phyloP scores from a whole-genome alignment of 2,888 invertebrate genomes.

The Nomada lathburiana region DNA sequence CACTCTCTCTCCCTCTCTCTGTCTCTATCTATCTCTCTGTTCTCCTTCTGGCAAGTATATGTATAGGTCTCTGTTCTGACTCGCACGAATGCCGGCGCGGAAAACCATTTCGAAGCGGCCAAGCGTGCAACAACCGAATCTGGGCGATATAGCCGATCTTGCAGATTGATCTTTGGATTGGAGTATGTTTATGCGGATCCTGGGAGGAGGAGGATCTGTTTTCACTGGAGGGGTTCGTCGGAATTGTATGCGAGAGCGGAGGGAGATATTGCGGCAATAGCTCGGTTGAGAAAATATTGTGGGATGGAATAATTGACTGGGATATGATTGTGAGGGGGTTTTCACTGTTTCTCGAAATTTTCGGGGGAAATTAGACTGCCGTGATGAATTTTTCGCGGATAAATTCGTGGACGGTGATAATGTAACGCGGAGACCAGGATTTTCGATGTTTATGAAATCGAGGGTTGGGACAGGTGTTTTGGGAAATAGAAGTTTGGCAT shows the following conservation, averaged over 20 bases:
- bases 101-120: conserved; percentile 61
- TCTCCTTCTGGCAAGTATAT: no score
- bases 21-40: background rate
- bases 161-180: conserved; percentile 47
- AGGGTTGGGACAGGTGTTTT: no score
- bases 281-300: background rate
- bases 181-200: background rate
- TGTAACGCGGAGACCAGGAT: background rate
- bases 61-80: background rate
- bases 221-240: background rate
- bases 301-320: background rate
- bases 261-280: background rate
- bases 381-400: background rate
- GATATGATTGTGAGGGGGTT: background rate
- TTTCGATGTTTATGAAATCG: no score
- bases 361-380: no score
- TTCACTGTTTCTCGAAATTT: background rate
- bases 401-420: background rate
- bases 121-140: conserved; percentile 57
- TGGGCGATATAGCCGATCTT: conserved; percentile 46
- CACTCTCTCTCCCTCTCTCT: conserved; percentile 11
- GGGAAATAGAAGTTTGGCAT: no score
- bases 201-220: conserved; percentile 10
- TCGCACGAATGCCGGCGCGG: conserved; percentile 55
- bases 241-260: background rate